phyloP scores from a whole-genome alignment of 2,888 invertebrate genomes.

The Nymphalis c-album region DNA sequence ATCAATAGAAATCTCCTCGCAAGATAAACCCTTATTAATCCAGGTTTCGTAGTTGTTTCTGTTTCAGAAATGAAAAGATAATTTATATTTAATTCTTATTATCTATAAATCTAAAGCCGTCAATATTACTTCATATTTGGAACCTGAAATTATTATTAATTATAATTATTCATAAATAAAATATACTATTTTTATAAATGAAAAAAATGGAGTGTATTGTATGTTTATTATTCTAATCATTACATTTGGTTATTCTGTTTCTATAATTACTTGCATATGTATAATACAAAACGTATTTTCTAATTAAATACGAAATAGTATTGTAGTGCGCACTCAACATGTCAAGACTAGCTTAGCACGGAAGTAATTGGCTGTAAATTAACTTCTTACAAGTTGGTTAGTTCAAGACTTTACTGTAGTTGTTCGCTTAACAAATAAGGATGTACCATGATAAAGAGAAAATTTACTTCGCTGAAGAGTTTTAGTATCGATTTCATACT shows the following conservation, averaged over 20 bases:
- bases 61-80: constrained; percentile 36
- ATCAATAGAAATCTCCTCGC: constrained; percentile 34
- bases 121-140: background rate
- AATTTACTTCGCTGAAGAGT: constrained; percentile 31
- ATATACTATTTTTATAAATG: too few species aligned
- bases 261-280: too few species aligned
- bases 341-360: constrained; percentile 60
- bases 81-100: constrained; percentile 12
- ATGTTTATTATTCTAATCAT: too few species aligned
- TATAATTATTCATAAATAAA: too few species aligned
- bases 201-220: too few species aligned
- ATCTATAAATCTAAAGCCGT: background rate
- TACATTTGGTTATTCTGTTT: too few species aligned
- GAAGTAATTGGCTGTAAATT: constrained; percentile 80
- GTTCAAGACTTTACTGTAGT: constrained; percentile 53
- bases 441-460: constrained; percentile 34
- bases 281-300: background rate
- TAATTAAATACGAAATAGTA: constrained; percentile 14
- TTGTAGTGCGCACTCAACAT: constrained; percentile 33
- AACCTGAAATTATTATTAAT: too few species aligned
- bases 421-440: constrained; percentile 49
- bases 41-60: constrained; percentile 40
- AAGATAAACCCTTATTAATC: constrained; percentile 41
- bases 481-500: constrained; percentile 26
- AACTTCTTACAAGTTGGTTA: constrained; percentile 66